A percentile compares a stretch with the other conserved stretches of the same genome.
Evolutionary conservation across 2,113 vertebrate genomes (phyloP).

Genomic region (Ancistrus triradiatus): DNA sequence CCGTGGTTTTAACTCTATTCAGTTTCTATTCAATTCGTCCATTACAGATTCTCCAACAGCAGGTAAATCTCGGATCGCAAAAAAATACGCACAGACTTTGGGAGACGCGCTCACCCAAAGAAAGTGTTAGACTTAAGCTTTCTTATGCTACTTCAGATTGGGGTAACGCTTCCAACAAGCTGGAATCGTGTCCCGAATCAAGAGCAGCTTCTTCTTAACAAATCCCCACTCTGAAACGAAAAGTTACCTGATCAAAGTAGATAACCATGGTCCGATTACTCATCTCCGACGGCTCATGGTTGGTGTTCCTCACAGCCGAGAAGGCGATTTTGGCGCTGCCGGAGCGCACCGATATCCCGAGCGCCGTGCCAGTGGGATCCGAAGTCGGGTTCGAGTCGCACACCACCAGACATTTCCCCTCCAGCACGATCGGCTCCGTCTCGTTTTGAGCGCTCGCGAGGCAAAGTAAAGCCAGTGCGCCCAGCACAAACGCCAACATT

Average conservation of each 20-base stretch:
- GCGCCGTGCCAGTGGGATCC: conserved; percentile 88
- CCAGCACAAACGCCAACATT: conserved; percentile 73
- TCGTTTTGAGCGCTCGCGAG: conserved; percentile 83
- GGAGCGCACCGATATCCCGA: conserved; percentile 92
- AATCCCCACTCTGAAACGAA: not conserved
- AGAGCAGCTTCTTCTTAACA: too few species aligned
- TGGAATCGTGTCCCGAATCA: too few species aligned
- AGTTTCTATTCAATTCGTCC: too few species aligned
- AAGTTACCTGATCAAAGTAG: conserved; percentile 89
- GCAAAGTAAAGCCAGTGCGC: conserved; percentile 75
- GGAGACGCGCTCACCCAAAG: too few species aligned
- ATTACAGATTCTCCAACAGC: too few species aligned
- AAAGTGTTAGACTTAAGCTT: too few species aligned
- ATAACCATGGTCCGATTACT: conserved; percentile 96
- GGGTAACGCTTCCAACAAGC: too few species aligned
- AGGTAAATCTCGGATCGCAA: too few species aligned
- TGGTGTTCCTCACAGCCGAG: conserved; percentile 93
- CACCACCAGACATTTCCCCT: conserved; percentile 93
- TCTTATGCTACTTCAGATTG: too few species aligned
- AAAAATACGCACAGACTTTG: too few species aligned
- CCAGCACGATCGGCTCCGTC: conserved; percentile 91
- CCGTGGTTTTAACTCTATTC: too few species aligned
- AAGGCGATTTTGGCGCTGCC: conserved; percentile 94
- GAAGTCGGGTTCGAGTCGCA: conserved; percentile 94
- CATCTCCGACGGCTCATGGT: conserved; percentile 98